A percentile compares a stretch with the other conserved stretches of the same genome.
These are phyloP conservation scores for Silurus meridionalis DNA, from an alignment of 2,113 vertebrate genomes.

Conservation along the genomic window DNA sequence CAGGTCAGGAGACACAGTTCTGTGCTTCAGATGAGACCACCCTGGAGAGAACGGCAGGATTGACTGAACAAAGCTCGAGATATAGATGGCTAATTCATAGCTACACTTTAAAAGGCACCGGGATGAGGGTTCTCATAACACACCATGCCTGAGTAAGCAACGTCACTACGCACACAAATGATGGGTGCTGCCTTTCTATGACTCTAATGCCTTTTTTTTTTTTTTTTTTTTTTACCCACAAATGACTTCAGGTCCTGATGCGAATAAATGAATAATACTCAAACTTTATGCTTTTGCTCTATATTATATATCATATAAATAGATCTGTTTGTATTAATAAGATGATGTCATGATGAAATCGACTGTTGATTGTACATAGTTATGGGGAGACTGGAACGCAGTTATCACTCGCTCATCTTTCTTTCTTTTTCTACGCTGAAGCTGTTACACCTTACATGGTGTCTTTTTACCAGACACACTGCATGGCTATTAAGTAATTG, in stretches of 20 bases:
- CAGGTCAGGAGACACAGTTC: slow-evolving; percentile 47
- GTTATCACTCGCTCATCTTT: not conserved
- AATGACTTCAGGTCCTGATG: not conserved
- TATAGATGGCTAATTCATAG: slow-evolving; percentile 48
- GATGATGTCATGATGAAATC: not conserved
- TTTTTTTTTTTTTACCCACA: not conserved
- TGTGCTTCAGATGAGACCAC: slow-evolving; percentile 52
- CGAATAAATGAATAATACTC: not conserved
- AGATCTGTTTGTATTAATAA: not conserved
- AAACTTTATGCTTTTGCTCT: not conserved
- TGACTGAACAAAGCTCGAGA: slow-evolving; percentile 44
- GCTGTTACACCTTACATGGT: not conserved
- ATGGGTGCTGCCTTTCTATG: not conserved
- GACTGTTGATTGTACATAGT: not conserved
- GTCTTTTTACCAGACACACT: not conserved
- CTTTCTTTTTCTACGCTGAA: not conserved
- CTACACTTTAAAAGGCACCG: slow-evolving; percentile 43
- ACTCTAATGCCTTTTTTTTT: not conserved
- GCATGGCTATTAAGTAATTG: not conserved
- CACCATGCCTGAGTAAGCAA: slow-evolving; percentile 23
- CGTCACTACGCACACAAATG: not conserved
- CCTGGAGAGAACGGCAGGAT: slow-evolving; percentile 33
- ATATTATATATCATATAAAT: not conserved
- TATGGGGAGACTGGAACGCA: not conserved
- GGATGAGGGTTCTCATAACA: slow-evolving; percentile 41